phyloP scores from a whole-genome alignment of 2,113 vertebrate genomes.

The Ctenomys sociabilis region DNA sequence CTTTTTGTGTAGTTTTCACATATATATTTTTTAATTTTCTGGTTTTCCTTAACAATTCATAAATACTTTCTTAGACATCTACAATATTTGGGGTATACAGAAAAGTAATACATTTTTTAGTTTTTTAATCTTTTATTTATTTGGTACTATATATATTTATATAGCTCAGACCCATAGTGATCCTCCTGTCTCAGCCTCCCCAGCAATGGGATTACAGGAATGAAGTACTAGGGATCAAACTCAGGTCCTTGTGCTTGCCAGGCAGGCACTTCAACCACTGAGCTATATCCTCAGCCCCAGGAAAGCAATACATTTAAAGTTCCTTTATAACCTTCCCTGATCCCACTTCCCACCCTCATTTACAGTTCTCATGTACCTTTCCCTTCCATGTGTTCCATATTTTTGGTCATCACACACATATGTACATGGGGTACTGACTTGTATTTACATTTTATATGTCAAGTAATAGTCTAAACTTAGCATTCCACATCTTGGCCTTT shows the following conservation, averaged over 20 bases:
- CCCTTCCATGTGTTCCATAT: neutral
- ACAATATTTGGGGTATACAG: neutral
- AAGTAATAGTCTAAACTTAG: conserved; percentile 7
- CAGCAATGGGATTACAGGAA: too few relatives aligned
- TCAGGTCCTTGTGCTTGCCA: too few relatives aligned
- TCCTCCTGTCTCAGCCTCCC: too few relatives aligned
- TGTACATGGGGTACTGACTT: neutral
- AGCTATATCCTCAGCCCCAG: too few relatives aligned
- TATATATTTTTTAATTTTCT: conserved; percentile 21
- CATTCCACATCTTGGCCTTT: neutral
- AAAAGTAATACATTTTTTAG: neutral
- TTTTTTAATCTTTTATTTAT: too few relatives aligned
- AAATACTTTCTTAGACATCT: neutral
- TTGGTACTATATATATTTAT: too few relatives aligned
- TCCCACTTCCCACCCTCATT: neutral
- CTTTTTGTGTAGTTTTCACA: conserved; percentile 37
- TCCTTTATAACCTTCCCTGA: neutral
- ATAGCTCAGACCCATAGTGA: too few relatives aligned
- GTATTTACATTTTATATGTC: conserved; percentile 14
- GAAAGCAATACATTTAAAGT: neutral
- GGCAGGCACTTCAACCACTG: too few relatives aligned
- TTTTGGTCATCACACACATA: neutral
- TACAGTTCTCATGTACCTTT: neutral
- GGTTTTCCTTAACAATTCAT: neutral
- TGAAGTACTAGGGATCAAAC: too few relatives aligned